These are phyloP conservation scores for Scophthalmus maximus DNA, from an alignment of 2,113 vertebrate genomes.

Conservation along the genomic window DNA sequence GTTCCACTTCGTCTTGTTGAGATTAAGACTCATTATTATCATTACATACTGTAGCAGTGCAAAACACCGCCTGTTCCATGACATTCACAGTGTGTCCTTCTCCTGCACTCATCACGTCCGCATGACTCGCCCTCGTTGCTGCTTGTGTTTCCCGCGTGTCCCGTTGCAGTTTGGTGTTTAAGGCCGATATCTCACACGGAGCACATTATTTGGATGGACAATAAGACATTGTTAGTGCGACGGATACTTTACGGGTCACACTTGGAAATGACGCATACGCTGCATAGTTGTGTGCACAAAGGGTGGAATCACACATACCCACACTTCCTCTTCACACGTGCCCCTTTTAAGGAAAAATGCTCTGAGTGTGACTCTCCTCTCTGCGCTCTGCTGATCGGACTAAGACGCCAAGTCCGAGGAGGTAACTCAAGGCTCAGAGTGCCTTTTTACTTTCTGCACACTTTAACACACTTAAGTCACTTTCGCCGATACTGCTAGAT, in stretches of 20 bases:
- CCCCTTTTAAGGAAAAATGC: constrained; percentile 19
- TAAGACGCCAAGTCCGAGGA: constrained; percentile 3
- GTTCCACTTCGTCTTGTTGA: too few relatives aligned
- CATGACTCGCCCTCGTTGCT: constrained; percentile 26
- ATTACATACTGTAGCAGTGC: background rate
- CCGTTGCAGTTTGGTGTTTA: constrained; percentile 30
- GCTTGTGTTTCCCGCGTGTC: constrained; percentile 23
- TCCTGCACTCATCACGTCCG: background rate
- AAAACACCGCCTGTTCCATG: background rate
- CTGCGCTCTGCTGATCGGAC: constrained; percentile 27
- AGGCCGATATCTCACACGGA: constrained; percentile 3
- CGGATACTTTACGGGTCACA: constrained; percentile 24
- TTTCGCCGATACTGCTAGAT: background rate
- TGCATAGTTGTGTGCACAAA: constrained; percentile 33
- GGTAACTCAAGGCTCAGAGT: background rate
- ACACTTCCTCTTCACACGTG: constrained; percentile 24
- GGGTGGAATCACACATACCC: constrained; percentile 34
- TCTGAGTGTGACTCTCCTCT: constrained; percentile 28
- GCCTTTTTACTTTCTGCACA: background rate
- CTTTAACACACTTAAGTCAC: too few relatives aligned
- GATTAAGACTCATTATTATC: background rate
- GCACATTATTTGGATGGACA: constrained; percentile 49
- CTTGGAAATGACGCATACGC: constrained; percentile 17
- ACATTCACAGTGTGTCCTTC: background rate
- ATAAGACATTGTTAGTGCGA: constrained; percentile 40